Evolutionary conservation across 2,888 invertebrate species (phyloP), one percentile per base, ranked within the genome.

Genomic region (Panopea generosa): DNA sequence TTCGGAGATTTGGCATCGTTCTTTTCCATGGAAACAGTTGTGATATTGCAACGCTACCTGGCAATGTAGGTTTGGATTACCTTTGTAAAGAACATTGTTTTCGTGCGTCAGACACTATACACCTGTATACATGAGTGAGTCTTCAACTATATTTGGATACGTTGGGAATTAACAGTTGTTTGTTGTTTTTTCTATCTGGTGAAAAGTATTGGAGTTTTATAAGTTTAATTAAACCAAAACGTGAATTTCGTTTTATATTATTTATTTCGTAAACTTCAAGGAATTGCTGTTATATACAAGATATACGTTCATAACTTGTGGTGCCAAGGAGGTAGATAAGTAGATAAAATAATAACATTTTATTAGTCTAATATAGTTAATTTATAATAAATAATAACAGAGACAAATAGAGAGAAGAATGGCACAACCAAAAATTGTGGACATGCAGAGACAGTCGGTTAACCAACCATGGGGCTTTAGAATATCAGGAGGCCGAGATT

Each of bases 391-490:
- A n/a, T n/a, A n/a, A n/a, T n/a, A n/a, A n/a, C n/a, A n/a, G n/a
- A n/a, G n/a, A n/a, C n/a, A n/a, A n/a, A n/a, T n/a, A n/a, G n/a
- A n/a, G 11, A 33, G 6, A 26, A 91, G 78, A 87, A 84, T 84
- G 85, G 78, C 84, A 7, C 71, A 75, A 16, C 82, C 84, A 22
- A 76, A 83, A 6, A 71, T 80, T 18, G 83, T 90, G 22, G 83
- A 88, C 52, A 66, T 90, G n/a, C 71, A 78, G 20, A 82, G 85
- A 53, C 77, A 84, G 7, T 79, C 84, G 16, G 53, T 76, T 0
- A 83, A 82, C 26, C 75, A 86, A 27, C 86, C 90, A 18, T 91
- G 91, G 91, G 91, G 91, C 11, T 87, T 91, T 82, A 82, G 90
- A 22, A 75, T 91, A 9, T 86, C 85, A 45, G 91, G 91, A 3